Evolutionary conservation across 2,888 invertebrate species (phyloP).

Genomic region (Melipona beecheii): DNA sequence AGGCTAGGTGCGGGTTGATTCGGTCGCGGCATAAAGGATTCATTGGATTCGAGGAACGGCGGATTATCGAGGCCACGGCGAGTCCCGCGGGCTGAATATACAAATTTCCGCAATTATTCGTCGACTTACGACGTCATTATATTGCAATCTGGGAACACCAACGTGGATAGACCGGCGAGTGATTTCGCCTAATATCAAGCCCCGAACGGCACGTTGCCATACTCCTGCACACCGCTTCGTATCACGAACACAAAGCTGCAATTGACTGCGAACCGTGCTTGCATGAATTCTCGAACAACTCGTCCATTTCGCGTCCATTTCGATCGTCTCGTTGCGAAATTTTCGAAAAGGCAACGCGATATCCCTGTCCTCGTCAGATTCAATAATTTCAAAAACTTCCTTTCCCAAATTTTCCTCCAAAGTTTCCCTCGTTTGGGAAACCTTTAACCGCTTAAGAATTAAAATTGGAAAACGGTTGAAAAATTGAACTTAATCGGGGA

Average conservation of each 20-base stretch:
- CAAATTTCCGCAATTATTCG: slow-evolving; percentile 70
- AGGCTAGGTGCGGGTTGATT: background rate
- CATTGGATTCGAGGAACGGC: slow-evolving; percentile 39
- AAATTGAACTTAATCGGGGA: background rate
- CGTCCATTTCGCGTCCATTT: background rate
- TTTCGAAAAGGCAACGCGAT: background rate
- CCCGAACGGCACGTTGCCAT: slow-evolving; percentile 73
- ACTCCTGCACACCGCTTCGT: slow-evolving; percentile 23
- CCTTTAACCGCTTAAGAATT: background rate
- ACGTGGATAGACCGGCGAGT: slow-evolving; percentile 57
- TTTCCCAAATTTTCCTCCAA: too few relatives aligned
- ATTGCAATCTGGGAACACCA: slow-evolving; percentile 74
- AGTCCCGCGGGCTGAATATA: slow-evolving; percentile 45
- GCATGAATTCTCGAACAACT: slow-evolving; percentile 27
- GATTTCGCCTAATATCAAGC: slow-evolving; percentile 73
- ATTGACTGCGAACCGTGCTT: slow-evolving; percentile 20
- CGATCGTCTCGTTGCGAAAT: too few relatives aligned
- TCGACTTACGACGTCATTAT: slow-evolving; percentile 79
- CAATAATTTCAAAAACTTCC: too few relatives aligned
- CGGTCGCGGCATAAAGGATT: slow-evolving; percentile 28
- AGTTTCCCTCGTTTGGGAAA: too few relatives aligned
- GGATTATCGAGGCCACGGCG: slow-evolving; percentile 45
- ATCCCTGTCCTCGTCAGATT: too few relatives aligned
- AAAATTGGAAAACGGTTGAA: background rate
- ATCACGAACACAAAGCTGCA: slow-evolving; percentile 24